Percentiles rank a stretch among this genome's conserved stretches.
Evolutionary conservation across 2,797 vertebrate genomes (phyloP).

Genomic region (Pseudochaenichthys georgianus): DNA sequence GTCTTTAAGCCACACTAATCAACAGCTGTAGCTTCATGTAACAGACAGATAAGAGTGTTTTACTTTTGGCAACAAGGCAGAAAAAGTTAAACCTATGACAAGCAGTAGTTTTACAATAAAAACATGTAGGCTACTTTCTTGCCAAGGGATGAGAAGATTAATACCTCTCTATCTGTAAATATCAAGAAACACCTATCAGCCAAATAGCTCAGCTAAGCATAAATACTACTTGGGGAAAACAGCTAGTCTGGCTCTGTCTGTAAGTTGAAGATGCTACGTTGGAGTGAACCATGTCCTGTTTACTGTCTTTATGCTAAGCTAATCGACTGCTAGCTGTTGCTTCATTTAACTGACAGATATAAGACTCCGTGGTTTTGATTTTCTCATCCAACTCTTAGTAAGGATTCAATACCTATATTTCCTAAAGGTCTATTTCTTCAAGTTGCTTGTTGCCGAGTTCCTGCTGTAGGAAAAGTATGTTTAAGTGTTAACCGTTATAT

Average conservation of each 20-base stretch:
- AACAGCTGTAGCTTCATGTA: no score
- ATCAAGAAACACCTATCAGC: not conserved
- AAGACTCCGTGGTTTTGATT: constrained; percentile 15
- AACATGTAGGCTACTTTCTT: not conserved
- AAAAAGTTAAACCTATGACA: no score
- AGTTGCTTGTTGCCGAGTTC: constrained; percentile 22
- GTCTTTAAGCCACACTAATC: no score
- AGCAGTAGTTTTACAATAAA: no score
- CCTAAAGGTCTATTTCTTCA: constrained; percentile 2
- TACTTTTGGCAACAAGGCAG: no score
- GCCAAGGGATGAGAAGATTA: not conserved
- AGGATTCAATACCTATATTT: constrained; percentile 11
- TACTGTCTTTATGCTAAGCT: not conserved
- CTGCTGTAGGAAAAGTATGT: constrained; percentile 43
- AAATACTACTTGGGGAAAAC: not conserved
- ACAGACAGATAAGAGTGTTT: no score
- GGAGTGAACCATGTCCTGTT: not conserved
- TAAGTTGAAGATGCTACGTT: not conserved
- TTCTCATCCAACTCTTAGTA: constrained; percentile 22
- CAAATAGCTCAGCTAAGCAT: not conserved
- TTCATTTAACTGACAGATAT: constrained; percentile 11
- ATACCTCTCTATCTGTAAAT: not conserved
- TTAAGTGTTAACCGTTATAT: not conserved
- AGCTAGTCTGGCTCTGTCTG: not conserved
- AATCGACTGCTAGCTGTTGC: constrained; percentile 16